Evolutionary conservation across 2,888 invertebrate genomes (phyloP), one percentile per base, ranked within the genome.

Genomic region (Gymnosoma rotundatum): DNA sequence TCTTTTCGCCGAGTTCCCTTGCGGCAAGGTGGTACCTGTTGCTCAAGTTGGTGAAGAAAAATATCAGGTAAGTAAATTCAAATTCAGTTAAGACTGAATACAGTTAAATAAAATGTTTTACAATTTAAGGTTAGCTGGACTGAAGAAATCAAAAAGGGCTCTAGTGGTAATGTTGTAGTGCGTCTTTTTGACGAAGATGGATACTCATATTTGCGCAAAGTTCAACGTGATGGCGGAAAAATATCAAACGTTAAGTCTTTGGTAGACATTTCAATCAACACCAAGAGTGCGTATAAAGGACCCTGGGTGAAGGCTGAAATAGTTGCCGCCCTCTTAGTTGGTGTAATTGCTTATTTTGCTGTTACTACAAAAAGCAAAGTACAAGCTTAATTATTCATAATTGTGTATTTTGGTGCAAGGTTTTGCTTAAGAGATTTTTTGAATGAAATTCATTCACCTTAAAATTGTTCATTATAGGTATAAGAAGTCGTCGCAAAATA

Each of bases 221-320:
- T 96, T 7, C 93, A 95, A 87, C 94, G 96, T 69, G 93, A 95
- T 80, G 95, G 95, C 61, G 96, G 96, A 89, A 94, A 95, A 89
- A 92, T 94, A 4, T 93, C 94, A 36, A 92, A 93, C 36, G 94
- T 96, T 3, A 94, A 94, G 86, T 94, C 96, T 9, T 92, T 97
- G 21, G 94, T 95, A 85, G 94, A 94, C 67, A 93, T 97, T 74
- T 93, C 93, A 16, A 93, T 97, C 10, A 94, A 95, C 87, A 96
- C 97, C 88, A 94, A 95, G 73, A 95, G 96, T 90, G 96, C 98
- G 67, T 98, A 97, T 93, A 96, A 95, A 85, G 98, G 98, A 0
- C 98, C 98, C 4, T 96, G 97, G 96, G 94, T 98, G 73, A 98
- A 98, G 92, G 97, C 98, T 0, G 98, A 98, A 93, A 94, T 98